These are phyloP conservation scores for Myzus persicae DNA, from an alignment of 1,140 invertebrate species.

Conservation along the genomic window DNA sequence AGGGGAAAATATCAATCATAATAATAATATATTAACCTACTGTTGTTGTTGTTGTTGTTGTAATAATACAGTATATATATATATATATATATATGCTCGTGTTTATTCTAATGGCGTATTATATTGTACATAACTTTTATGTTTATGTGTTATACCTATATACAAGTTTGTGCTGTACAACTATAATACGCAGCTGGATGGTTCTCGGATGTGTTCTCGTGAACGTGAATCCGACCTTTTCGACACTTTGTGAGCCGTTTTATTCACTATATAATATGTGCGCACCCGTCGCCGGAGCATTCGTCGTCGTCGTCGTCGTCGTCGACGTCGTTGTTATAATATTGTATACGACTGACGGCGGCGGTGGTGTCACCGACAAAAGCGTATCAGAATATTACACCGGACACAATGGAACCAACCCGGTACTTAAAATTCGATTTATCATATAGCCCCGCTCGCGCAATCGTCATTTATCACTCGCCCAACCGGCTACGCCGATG, in stretches of 20 bases:
- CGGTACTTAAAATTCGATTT: conserved; percentile 42
- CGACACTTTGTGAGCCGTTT: neutral
- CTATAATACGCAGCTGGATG: too few relatives aligned
- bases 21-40: neutral
- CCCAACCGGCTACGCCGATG: neutral
- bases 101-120: neutral
- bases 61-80: neutral
- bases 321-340: neutral
- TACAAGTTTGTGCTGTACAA: neutral
- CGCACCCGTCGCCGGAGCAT: neutral
- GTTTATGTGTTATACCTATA: neutral
- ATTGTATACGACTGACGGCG: neutral
- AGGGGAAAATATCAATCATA: neutral
- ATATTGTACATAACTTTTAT: neutral
- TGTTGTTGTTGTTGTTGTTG: neutral
- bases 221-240: neutral
- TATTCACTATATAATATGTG: neutral
- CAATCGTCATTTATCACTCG: conserved; percentile 42
- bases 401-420: conserved; percentile 32
- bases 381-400: conserved; percentile 7
- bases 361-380: conserved; percentile 19
- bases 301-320: neutral
- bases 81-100: neutral
- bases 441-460: conserved; percentile 14
- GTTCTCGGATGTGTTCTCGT: neutral